A percentile compares a stretch with the other conserved stretches of the same genome.
Evolutionary conservation across 2,113 vertebrate genomes (phyloP).

Genomic region (Oenanthe oenanthe): DNA sequence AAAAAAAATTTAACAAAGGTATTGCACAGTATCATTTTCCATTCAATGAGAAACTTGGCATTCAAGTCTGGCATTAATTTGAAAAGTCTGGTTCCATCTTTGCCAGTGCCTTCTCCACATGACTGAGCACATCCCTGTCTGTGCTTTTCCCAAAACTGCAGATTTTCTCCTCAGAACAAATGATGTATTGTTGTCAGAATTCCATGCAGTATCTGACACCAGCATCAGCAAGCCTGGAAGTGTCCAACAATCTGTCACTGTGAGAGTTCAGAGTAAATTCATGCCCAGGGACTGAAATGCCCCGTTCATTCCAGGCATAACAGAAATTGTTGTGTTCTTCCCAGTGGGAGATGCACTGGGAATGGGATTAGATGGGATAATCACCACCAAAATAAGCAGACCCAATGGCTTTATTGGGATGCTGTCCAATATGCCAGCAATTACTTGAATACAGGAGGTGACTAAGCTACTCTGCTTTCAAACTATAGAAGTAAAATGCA

Average conservation of each 20-base stretch:
- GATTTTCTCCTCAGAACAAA: background rate
- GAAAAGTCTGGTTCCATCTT: background rate
- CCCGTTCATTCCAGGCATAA: background rate
- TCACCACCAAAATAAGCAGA: slow-evolving; percentile 26
- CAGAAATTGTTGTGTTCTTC: slow-evolving; percentile 27
- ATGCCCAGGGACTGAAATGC: background rate
- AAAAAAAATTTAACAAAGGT: background rate
- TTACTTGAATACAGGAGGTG: slow-evolving; percentile 20
- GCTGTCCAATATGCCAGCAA: slow-evolving; percentile 21
- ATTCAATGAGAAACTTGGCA: background rate
- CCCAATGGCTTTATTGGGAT: slow-evolving; percentile 33
- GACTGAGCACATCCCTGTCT: accelerated
- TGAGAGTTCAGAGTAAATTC: background rate
- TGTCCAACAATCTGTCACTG: background rate
- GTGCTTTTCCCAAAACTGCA: background rate
- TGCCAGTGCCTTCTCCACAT: background rate
- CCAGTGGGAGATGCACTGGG: slow-evolving; percentile 36
- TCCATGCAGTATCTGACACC: background rate
- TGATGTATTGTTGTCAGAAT: background rate
- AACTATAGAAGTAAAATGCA: background rate
- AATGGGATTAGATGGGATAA: slow-evolving; percentile 64
- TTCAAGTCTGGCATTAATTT: background rate
- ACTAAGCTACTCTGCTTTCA: background rate
- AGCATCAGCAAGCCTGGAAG: background rate
- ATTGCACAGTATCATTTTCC: background rate